Evolutionary conservation across 2,888 invertebrate species (phyloP), one percentile per base, ranked within the genome.

Genomic region (Drosophila emarginata): DNA sequence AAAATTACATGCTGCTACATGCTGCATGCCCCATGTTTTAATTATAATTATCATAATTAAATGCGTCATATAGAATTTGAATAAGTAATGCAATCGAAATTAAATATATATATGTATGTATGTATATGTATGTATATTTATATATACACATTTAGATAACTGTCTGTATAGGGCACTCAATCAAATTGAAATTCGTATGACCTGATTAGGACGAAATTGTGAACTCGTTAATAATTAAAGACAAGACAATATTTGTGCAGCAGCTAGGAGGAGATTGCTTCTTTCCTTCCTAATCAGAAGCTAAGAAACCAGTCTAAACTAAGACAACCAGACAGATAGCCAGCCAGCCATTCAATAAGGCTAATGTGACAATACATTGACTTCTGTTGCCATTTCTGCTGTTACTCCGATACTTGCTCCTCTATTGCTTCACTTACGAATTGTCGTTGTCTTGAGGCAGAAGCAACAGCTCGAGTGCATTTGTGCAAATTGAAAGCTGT

Each of bases 401-500:
- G 18, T 52, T 32, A 18, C 14, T 15, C 14, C n/a, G n/a, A n/a
- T n/a, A n/a, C n/a, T 52, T 32, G 23, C 11, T 37, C 12, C 52
- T 36, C 36, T 2, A 32, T 32, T 32, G 23, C 23, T n/a, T n/a
- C 52, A 26, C 7, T 37, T n/a, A 11, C 6, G 5, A 54, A 32
- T 26, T 11, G 37, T 18, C 37, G 51, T 64, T 69, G 74, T 80
- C 80, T 73, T 71, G 73, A 67, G 79, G 37, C 67, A 58, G 18
- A 21, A 45, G 45, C 45, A 50, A 75, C 57, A 74, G 72, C 79
- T 79, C 77, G 77, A 83, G 81, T 82, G 81, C 84, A 82, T 82
- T 82, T 81, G 68, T 37, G 39, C 63, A 79, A 81, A 83, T 83
- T 81, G 79, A 83, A 80, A 75, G 64, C 79, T 77, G 80, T 83